Percentiles rank a stretch among this genome's conserved stretches.
Conservation (phyloP, 2,888 invertebrate species). For the Drosophila parthenogenetica region DNA sequence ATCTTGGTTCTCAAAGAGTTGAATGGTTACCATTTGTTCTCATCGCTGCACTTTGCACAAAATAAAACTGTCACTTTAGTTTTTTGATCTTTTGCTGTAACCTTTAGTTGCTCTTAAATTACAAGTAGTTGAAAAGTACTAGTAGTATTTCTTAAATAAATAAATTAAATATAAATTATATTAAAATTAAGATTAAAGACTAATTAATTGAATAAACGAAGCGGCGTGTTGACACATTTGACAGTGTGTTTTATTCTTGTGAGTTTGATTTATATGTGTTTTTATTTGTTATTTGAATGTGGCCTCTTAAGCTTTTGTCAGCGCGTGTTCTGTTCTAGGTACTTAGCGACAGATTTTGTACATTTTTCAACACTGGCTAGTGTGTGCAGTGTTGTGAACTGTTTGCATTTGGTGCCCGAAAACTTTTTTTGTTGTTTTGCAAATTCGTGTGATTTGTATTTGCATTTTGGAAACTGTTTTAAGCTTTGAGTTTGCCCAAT, state of each 20-base stretch:
- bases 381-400: constrained; percentile 47
- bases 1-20: constrained; percentile 80
- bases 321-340: constrained; percentile 57
- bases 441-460: constrained; percentile 61
- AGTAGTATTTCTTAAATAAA: constrained; percentile 54
- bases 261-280: constrained; percentile 22
- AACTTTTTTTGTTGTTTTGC: constrained; percentile 48
- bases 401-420: constrained; percentile 65
- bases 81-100: constrained; percentile 57
- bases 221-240: constrained; percentile 61
- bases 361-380: constrained; percentile 57
- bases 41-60: constrained; percentile 68
- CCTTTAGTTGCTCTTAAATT: constrained; percentile 53
- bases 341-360: constrained; percentile 62
- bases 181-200: constrained; percentile 29
- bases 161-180: constrained; percentile 8
- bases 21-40: constrained; percentile 50
- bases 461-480: constrained; percentile 71
- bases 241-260: constrained; percentile 21
- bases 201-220: constrained; percentile 40
- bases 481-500: constrained; percentile 37
- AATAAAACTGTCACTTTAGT: constrained; percentile 66
- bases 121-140: constrained; percentile 52
- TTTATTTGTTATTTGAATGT: constrained; percentile 36
- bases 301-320: constrained; percentile 57